These are phyloP conservation scores for Ictidomys tridecemlineatus DNA, from an alignment of 2,113 vertebrate genomes.

Conservation along the genomic window DNA sequence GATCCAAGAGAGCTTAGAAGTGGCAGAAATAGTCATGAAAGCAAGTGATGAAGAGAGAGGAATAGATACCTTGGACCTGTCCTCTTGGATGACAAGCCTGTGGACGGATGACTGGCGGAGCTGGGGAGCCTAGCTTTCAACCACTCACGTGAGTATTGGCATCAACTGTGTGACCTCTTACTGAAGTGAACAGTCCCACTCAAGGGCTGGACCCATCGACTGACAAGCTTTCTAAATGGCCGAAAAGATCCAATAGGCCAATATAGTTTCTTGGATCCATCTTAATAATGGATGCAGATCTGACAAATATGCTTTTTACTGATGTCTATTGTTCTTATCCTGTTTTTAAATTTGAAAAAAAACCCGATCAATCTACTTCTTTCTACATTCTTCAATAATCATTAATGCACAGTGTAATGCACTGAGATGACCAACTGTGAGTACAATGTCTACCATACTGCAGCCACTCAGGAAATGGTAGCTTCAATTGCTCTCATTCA, in stretches of 20 bases:
- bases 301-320: constrained; percentile 50
- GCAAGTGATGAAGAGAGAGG: constrained; percentile 29
- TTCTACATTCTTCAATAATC: constrained; percentile 45
- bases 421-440: background rate
- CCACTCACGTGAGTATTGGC: background rate
- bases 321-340: constrained; percentile 36
- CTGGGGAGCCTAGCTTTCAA: constrained; percentile 32
- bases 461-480: background rate
- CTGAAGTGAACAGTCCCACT: background rate
- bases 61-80: background rate
- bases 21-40: constrained; percentile 54
- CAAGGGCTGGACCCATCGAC: background rate
- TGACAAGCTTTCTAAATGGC: constrained; percentile 35
- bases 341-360: constrained; percentile 38
- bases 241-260: background rate
- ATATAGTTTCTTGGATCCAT: constrained; percentile 46
- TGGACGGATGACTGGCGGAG: background rate
- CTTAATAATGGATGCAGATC: constrained; percentile 69
- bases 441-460: background rate
- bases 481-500: background rate
- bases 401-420: background rate
- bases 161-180: constrained; percentile 32
- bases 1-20: constrained; percentile 29
- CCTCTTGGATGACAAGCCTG: constrained; percentile 31
- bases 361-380: constrained; percentile 8